These are phyloP conservation scores for Ectobius pallidus DNA, from an alignment of 2,888 invertebrate species.

Conservation along the genomic window DNA sequence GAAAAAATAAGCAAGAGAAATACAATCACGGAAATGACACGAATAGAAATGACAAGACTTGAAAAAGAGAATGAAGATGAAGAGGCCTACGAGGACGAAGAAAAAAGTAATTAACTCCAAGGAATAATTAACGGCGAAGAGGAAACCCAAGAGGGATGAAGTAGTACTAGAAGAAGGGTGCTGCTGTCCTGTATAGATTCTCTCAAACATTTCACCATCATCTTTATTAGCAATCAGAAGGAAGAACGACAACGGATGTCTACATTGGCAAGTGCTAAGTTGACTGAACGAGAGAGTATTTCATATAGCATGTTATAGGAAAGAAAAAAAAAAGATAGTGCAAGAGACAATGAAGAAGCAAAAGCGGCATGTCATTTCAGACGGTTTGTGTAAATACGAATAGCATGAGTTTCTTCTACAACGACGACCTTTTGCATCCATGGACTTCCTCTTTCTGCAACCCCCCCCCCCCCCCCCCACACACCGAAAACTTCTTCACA, in stretches of 20 bases:
- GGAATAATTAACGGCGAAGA: slow-evolving; percentile 46
- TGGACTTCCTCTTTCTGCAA: neutral
- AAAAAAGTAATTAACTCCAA: slow-evolving; percentile 46
- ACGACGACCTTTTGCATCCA: neutral
- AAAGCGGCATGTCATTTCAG: slow-evolving; percentile 23
- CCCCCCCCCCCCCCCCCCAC: neutral
- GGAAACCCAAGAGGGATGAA: slow-evolving; percentile 35
- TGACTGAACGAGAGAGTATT: too few relatives aligned
- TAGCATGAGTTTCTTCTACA: neutral
- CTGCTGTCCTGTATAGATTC: slow-evolving; percentile 29
- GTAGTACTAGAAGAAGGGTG: slow-evolving; percentile 20
- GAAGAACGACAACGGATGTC: neutral
- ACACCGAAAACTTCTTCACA: slow-evolving; percentile 13
- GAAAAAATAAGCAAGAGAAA: slow-evolving; percentile 26
- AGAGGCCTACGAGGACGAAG: slow-evolving; percentile 15
- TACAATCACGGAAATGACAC: slow-evolving; percentile 29
- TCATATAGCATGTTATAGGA: neutral
- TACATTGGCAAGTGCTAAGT: too few relatives aligned
- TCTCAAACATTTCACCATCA: slow-evolving; percentile 36
- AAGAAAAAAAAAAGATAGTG: neutral
- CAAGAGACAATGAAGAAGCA: slow-evolving; percentile 23
- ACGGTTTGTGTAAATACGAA: slow-evolving; percentile 23
- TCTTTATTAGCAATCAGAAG: slow-evolving; percentile 39
- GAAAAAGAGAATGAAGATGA: slow-evolving; percentile 21
- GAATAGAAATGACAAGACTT: slow-evolving; percentile 21